Evolutionary conservation across 2,888 invertebrate species (phyloP), one percentile per base, ranked within the genome.

Genomic region (Hydrotaea diabolus): DNA sequence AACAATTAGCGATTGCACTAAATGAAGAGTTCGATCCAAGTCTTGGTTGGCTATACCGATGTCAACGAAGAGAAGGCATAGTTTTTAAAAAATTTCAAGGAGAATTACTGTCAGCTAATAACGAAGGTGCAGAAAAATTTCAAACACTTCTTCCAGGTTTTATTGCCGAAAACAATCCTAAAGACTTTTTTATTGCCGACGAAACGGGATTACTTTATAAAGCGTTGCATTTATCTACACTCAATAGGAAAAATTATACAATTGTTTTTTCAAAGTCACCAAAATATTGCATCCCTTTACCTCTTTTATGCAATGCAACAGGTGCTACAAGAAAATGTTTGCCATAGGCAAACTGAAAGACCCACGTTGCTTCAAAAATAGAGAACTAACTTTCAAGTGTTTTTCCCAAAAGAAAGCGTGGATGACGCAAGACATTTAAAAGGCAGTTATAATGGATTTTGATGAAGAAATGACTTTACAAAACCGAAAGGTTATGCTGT

Each of bases 51-150:
- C n/a, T n/a, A 76, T 77, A 77, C n/a, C 77, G 80, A 53, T 83
- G 80, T 74, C 77, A 80, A 55, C 71, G 73, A 3, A 71, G 80
- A 57, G 69, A 78, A 81, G 78, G 78, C 13, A 80, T 77, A 62
- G 55, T 36, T 55, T 53, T 83, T 9, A 83, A 36, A 80, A 80
- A 77, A 39, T 80, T 80, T 72, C 79, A 76, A n/a, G 64, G 73
- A 53, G 69, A 80, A 55, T 7, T 55, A 19, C 15, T 66, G n/a
- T 78, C 69, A 15, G 80, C 69, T 39, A 53, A 80, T 69, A 7
- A 21, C 21, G 55, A 39, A 49, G 75, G 49, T 53, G 77, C 80
- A 43, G 77, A 19, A 39, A 80, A 69, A 55, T 79, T 83, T 73
- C 39, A 62, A 62, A 17, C 55, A 72, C 39, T 77, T 21, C 39